Base-by-base conservation (phyloP, 1,140 invertebrate genomes). In the Stegodyphus dumicola region DNA sequence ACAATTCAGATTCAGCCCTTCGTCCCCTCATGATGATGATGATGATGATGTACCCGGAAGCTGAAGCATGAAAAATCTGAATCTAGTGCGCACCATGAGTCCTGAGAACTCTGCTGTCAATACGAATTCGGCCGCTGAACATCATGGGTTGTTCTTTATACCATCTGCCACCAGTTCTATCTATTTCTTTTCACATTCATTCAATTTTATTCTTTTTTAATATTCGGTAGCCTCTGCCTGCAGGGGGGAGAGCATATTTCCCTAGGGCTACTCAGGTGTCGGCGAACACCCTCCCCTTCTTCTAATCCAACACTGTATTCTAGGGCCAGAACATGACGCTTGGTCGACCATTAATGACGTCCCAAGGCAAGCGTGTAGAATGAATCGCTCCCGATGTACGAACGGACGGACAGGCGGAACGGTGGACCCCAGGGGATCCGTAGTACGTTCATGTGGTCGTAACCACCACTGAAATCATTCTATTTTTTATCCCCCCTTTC, bases 221-320 rank as follows among this genome's bases (percentile, higher is more conserved):
- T 74, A 79, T 79, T 69, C 48, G 69, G 51, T 64, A 70, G 78
- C 56, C 51, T 13, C 69, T 80, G 18, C 49, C 66, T 73, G 52
- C 33, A 73, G 66, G 54, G 78, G 78, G 78, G 9, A 9, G 3
- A 52, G 11, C 49, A 56, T 18, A 33, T 33, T 73, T 80, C 78
- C 78, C 78, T 73, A 64, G 78, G 78, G 78, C 78, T 73, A 80
- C 78, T 80, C 78, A 80, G 78, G 78, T 80, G 78, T 73, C 78
- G 73, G 78, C 64, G 53, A 48, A 69, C 77, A 56, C 51, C 75
- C 75, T 17, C 33, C 33, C 33, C 33, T 33, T 1, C 33, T 33
- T 33, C 33, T 3, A 33, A 33, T 33, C 33, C 33, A 33, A 33
- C 33, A 33, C 33, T 33, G 33, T 77, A 49, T 77, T 54, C 74